Base-by-base conservation (phyloP, 2,888 invertebrate species). In the Cheilosia grossa region DNA sequence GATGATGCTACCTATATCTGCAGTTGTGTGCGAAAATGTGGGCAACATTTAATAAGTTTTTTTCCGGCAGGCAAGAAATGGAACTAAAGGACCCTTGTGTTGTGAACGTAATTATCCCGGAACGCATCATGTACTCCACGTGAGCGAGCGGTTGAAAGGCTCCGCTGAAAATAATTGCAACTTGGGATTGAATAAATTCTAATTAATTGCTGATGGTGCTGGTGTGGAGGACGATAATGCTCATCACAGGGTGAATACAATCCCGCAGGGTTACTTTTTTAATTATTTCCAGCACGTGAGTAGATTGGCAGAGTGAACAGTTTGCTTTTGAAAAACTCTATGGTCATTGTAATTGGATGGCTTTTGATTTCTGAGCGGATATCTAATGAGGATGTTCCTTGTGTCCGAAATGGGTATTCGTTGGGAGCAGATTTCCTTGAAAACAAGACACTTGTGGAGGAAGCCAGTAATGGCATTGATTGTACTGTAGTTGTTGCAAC, bases 181-280 rank as follows among this genome's bases (percentile, higher is more conserved):
- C 74, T 74, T 74, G 74, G 79, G 80, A 83, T 83, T 74, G 64
- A 74, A 83, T 80, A 80, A 74, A 69, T 80, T 74, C 80, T 83
- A 83, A 83, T 80, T 83, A 83, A 80, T 72, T 40, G 59, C 42
- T 59, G 30, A 17, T 51, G 21, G 30, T 47, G 7, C 17, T 44
- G 24, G 4, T 40, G 13, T 17, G 37, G 15, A 5, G 10, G 15
- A 51, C 24, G 24, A 24, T 6, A 21, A 13, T 44, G 59, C 27
- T 44, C 44, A 47, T 44, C 30, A 63, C 17, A 49, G 17, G 19
- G 6, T 33, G 47, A 63, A 33, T 17, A 33, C 42, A 6, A 63
- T 19, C 30, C 47, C 17, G 33, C 30, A 10, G 63, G 30, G 61
- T 47, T 44, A 27, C n/a, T 19, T 40, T 13, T 37, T 5, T 56